Base-by-base conservation (phyloP, 2,888 invertebrate genomes). In the Maniola hyperantus region DNA sequence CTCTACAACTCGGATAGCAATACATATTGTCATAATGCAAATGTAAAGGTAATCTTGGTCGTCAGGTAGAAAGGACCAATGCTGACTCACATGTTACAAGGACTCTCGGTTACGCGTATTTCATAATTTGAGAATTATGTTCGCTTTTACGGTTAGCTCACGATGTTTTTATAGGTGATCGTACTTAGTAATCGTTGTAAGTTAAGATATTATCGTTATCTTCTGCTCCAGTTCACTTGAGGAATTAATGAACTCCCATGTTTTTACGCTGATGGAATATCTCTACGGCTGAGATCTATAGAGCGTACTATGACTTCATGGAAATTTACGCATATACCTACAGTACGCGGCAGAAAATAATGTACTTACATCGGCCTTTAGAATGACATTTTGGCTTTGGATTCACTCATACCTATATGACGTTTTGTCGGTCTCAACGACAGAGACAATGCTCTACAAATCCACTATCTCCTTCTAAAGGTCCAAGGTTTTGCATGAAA, bases 11-110 rank as follows among this genome's bases (percentile, higher is more conserved):
- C 13, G 33, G 7, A 15, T 8, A 36, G 7, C 7, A 54, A 79
- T 83, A 26, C 26, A 26, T 26, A 83, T 84, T 79, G 82, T 74
- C 77, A 74, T 80, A 81, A 85, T 84, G 83, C 79, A 85, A 86
- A 87, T 87, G 77, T 73, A 77, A 60, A 67, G 74, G 78, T 80
- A 82, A 83, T 82, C 50, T 55, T 33, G 58, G 64, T 73, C 65
- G 62, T 73, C 64, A 66, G 44, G 77, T 80, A 76, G 77, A 81
- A 79, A 79, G 78, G 76, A 70, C 66, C 66, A n/a, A 70, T 59
- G 75, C 74, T 79, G 79, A 81, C 72, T 80, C 77, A 77, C 73
- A 72, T 76, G 78, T 42, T 39, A 53, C 42, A 48, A 46, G 39
- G 51, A 58, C 62, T 20, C 11, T 36, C n/a, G 10, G 57, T 48